These are phyloP conservation scores for Volucella inanis DNA, from an alignment of 2,888 invertebrate species.

Conservation along the genomic window DNA sequence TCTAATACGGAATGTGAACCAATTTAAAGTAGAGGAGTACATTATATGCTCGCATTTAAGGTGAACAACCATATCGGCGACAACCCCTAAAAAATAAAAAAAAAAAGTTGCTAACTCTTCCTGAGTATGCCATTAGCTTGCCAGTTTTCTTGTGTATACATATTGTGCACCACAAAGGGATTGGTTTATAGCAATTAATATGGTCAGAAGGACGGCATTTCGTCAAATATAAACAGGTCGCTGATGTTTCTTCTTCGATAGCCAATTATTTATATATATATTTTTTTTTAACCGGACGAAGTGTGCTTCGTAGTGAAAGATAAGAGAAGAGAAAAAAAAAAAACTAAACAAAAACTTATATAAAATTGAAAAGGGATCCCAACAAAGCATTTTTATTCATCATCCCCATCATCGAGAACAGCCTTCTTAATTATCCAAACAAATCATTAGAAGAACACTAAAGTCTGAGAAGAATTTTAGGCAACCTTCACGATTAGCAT, in stretches of 20 bases:
- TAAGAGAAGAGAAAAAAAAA: slow-evolving; percentile 18
- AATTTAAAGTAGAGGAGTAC: slow-evolving; percentile 9
- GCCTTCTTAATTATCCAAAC: slow-evolving; percentile 71
- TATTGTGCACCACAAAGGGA: not conserved
- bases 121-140: slow-evolving; percentile 35
- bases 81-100: slow-evolving; percentile 39
- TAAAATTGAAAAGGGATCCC: not conserved
- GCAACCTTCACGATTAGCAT: slow-evolving; percentile 56
- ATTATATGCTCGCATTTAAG: not conserved
- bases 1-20: not conserved
- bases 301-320: slow-evolving; percentile 39
- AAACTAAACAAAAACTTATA: not conserved
- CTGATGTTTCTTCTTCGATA: slow-evolving; percentile 29
- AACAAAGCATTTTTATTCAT: slow-evolving; percentile 27
- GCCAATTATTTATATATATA: slow-evolving; percentile 15
- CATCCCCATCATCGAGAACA: slow-evolving; percentile 42
- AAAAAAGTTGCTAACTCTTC: not conserved
- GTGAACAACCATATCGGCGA: slow-evolving; percentile 47
- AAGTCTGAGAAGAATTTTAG: slow-evolving; percentile 47
- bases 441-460: slow-evolving; percentile 58
- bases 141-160: slow-evolving; percentile 3
- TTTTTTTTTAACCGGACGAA: not conserved
- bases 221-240: slow-evolving; percentile 59
- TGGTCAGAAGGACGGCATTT: slow-evolving; percentile 42
- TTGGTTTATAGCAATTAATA: slow-evolving; percentile 6